phyloP scores from a whole-genome alignment of 2,113 vertebrate genomes.

The Psophia crepitans region DNA sequence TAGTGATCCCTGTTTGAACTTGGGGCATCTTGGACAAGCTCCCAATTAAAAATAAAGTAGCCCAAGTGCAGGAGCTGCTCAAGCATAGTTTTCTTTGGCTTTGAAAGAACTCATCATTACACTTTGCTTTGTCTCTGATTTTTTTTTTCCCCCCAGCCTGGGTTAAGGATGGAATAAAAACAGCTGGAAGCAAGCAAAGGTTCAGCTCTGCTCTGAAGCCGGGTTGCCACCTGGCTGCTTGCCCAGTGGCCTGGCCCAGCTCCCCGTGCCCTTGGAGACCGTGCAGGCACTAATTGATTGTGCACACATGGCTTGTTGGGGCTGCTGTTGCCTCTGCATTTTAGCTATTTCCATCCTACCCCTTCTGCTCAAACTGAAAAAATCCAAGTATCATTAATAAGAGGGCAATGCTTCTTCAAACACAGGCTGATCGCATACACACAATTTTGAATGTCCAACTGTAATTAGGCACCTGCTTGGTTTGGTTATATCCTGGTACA shows the following conservation, averaged over 20 bases:
- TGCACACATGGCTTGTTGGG: rapidly evolving
- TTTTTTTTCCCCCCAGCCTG: neutral
- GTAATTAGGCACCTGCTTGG: neutral
- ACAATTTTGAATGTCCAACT: neutral
- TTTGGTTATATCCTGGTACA: neutral
- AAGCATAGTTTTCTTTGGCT: neutral
- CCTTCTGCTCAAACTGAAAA: neutral
- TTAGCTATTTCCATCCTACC: neutral
- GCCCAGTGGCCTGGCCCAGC: neutral
- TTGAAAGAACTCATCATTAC: neutral
- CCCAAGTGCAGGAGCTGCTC: neutral
- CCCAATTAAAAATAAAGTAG: conserved; percentile 29
- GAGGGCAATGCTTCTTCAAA: neutral
- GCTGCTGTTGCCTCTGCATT: neutral
- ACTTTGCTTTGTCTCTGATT: neutral
- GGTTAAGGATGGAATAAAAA: neutral
- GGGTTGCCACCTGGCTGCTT: neutral
- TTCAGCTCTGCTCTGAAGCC: neutral
- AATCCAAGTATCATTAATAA: neutral
- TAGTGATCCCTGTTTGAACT: conserved; percentile 23
- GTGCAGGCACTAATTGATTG: neutral
- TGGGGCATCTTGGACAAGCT: neutral
- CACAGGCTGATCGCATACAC: rapidly evolving
- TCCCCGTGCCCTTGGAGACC: neutral
- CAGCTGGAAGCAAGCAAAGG: neutral